A percentile compares a stretch with the other conserved stretches of the same genome.
These are phyloP conservation scores for Oscheius sp. DNA, from an alignment of 2,888 invertebrate species.

Conservation along the genomic window DNA sequence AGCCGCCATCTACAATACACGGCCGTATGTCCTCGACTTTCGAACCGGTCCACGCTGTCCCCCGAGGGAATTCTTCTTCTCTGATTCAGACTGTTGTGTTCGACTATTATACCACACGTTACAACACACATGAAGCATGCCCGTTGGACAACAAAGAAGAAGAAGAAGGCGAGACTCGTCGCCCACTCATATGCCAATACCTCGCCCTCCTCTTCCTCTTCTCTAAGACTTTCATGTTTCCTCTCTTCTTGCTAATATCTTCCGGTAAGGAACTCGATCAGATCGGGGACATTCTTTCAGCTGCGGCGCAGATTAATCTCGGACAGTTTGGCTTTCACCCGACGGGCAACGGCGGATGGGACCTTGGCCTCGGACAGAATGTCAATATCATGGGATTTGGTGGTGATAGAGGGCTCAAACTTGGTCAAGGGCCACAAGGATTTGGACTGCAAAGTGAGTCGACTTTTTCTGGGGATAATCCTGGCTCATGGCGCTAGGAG, in stretches of 20 bases:
- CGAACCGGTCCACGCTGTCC: slow-evolving; percentile 24
- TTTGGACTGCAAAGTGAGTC: slow-evolving; percentile 44
- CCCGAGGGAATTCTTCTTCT: slow-evolving; percentile 21
- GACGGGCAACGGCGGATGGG: slow-evolving; percentile 45
- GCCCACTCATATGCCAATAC: not conserved
- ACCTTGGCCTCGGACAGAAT: slow-evolving; percentile 62
- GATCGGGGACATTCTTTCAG: slow-evolving; percentile 41
- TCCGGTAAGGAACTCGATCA: not conserved
- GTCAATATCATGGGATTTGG: slow-evolving; percentile 66
- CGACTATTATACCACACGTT: slow-evolving; percentile 27
- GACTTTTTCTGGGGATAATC: not conserved
- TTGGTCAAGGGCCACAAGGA: slow-evolving; percentile 48
- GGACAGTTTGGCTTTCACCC: slow-evolving; percentile 55
- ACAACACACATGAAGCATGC: not conserved
- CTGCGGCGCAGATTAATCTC: slow-evolving; percentile 48
- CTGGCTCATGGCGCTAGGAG: no score
- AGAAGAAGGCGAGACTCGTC: not conserved
- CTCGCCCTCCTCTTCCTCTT: not conserved
- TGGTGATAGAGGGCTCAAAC: slow-evolving; percentile 57
- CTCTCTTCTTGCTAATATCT: not conserved
- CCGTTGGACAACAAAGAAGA: slow-evolving; percentile 33
- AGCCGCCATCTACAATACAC: not conserved
- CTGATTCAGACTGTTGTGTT: slow-evolving; percentile 27
- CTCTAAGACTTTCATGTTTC: not conserved
- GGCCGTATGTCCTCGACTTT: slow-evolving; percentile 16